A percentile compares a stretch with the other conserved stretches of the same genome.
These are phyloP conservation scores for Sabatieria punctata DNA, from an alignment of 2,888 invertebrate genomes.

Conservation along the genomic window DNA sequence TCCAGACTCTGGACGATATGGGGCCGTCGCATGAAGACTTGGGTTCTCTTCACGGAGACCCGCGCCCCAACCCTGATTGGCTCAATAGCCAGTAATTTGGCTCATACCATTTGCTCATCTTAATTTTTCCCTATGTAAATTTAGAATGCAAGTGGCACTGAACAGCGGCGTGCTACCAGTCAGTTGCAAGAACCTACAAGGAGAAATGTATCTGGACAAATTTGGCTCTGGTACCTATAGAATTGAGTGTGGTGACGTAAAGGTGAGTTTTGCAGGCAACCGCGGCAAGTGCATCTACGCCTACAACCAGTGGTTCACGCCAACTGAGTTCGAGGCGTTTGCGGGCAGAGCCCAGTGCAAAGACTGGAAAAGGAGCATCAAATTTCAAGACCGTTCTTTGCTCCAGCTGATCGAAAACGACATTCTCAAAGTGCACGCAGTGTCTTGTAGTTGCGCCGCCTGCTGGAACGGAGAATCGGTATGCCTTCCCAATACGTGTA, in stretches of 20 bases:
- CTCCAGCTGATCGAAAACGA: conserved; percentile 82
- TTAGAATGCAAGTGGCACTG: background rate
- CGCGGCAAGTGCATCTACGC: conserved; percentile 75
- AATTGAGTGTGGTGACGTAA: too few relatives aligned
- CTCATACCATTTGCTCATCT: too few relatives aligned
- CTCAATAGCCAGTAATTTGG: too few relatives aligned
- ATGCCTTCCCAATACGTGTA: too few relatives aligned
- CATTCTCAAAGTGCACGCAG: conserved; percentile 75
- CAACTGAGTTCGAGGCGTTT: conserved; percentile 79
- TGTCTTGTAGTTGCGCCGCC: conserved; percentile 82
- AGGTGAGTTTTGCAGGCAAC: conserved; percentile 52
- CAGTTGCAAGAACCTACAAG: conserved; percentile 79
- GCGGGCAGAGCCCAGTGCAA: conserved; percentile 86
- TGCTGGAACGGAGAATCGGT: conserved; percentile 75
- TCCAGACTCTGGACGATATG: too few relatives aligned
- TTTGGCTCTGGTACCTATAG: conserved; percentile 73
- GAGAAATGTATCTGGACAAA: conserved; percentile 67
- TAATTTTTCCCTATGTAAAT: too few relatives aligned
- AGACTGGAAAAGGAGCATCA: conserved; percentile 87
- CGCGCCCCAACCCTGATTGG: too few relatives aligned
- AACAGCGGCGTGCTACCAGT: conserved; percentile 47
- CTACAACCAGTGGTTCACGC: conserved; percentile 70
- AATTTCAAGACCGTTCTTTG: conserved; percentile 65
- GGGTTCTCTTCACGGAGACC: too few relatives aligned
- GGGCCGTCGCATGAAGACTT: too few relatives aligned